A percentile compares a stretch with the other conserved stretches of the same genome.
phyloP scores from a whole-genome alignment of 2,113 vertebrate species.

The Gadus chalcogrammus region DNA sequence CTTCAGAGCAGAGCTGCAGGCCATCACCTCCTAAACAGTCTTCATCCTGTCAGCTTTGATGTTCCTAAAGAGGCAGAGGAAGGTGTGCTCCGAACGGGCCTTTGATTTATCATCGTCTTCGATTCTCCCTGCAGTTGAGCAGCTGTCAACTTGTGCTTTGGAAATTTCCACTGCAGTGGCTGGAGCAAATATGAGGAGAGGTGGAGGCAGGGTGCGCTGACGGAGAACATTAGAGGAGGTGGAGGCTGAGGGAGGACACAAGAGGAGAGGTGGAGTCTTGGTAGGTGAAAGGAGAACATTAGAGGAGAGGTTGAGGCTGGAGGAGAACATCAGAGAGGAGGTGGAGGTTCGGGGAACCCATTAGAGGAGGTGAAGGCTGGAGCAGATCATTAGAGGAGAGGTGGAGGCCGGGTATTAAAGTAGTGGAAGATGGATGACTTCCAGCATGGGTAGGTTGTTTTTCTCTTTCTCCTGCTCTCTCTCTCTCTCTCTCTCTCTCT shows the following conservation, averaged over 20 bases:
- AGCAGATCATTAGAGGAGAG: conserved; percentile 6
- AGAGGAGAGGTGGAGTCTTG: conserved; percentile 12
- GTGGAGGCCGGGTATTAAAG: conserved; percentile 6
- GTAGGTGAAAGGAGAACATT: not conserved
- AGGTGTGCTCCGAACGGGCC: not conserved
- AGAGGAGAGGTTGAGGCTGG: conserved; percentile 13
- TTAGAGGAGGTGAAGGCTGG: conserved; percentile 13
- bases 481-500: conserved; percentile 43
- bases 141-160: conserved; percentile 41
- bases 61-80: no score
- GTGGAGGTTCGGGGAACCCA: conserved; percentile 14
- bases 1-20: no score
- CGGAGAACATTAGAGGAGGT: conserved; percentile 15
- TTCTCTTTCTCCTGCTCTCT: conserved; percentile 52
- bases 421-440: conserved; percentile 60
- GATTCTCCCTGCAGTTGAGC: conserved; percentile 35
- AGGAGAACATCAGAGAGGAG: conserved; percentile 3
- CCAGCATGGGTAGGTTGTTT: conserved; percentile 60
- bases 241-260: conserved; percentile 14
- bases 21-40: no score
- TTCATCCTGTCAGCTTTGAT: no score
- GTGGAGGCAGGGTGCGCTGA: conserved; percentile 21
- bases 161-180: conserved; percentile 73
- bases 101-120: conserved; percentile 44
- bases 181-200: conserved; percentile 10